These are phyloP conservation scores for Axea sp. DNA, from an alignment of 2,888 invertebrate genomes.

Conservation along the genomic window DNA sequence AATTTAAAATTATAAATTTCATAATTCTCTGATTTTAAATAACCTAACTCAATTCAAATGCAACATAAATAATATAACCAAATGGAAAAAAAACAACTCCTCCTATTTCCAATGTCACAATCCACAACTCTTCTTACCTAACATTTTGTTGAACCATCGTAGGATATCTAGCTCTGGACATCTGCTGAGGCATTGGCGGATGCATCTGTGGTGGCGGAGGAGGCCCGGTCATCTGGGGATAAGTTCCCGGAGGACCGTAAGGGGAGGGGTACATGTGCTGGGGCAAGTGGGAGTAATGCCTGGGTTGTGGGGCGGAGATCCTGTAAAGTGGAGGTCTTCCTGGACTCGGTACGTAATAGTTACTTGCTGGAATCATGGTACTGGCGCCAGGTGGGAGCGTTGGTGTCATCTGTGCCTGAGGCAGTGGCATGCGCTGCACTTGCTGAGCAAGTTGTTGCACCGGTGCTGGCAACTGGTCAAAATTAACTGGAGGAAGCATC, in stretches of 20 bases:
- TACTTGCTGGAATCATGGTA: constrained; percentile 73
- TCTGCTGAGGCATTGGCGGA: constrained; percentile 62
- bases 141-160: constrained; percentile 61
- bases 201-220: constrained; percentile 69
- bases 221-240: constrained; percentile 69
- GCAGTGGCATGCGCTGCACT: constrained; percentile 77
- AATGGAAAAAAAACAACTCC: no score
- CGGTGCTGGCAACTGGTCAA: constrained; percentile 77
- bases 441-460: constrained; percentile 78
- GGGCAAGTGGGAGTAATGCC: constrained; percentile 74
- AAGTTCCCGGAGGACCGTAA: constrained; percentile 67
- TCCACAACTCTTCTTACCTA: no score
- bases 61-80: no score
- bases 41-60: no score
- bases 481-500: constrained; percentile 74
- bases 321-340: constrained; percentile 78
- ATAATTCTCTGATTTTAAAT: no score
- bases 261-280: constrained; percentile 73
- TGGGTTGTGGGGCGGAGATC: constrained; percentile 71
- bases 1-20: no score
- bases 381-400: constrained; percentile 75
- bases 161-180: constrained; percentile 62
- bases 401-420: constrained; percentile 72
- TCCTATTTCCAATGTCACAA: no score
- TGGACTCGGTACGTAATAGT: constrained; percentile 78